phyloP scores from a whole-genome alignment of 2,888 invertebrate genomes.

The Sussaba pulchella region DNA sequence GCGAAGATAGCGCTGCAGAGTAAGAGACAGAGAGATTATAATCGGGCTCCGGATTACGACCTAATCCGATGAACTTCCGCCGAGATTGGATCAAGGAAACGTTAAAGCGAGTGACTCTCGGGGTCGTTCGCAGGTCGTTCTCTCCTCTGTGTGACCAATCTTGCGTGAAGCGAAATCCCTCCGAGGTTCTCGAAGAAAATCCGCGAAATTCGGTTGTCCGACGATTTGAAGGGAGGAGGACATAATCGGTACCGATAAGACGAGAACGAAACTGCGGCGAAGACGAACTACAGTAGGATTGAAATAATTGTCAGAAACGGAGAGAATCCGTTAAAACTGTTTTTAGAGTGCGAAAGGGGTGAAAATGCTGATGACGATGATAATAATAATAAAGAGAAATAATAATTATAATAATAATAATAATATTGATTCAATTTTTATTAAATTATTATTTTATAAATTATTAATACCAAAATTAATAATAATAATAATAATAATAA shows the following conservation, averaged over 20 bases:
- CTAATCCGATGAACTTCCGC: conserved; percentile 68
- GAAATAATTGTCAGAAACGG: conserved; percentile 16
- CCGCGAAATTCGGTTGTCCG: conserved; percentile 61
- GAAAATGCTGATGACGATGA: neutral
- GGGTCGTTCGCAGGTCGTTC: conserved; percentile 47
- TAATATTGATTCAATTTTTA: too few species aligned
- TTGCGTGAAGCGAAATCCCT: conserved; percentile 64
- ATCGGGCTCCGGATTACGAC: conserved; percentile 68
- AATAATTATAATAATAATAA: too few species aligned
- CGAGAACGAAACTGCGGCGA: conserved; percentile 16
- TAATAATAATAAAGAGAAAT: too few species aligned
- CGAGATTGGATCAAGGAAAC: conserved; percentile 70
- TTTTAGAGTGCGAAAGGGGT: neutral
- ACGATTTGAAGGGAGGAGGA: conserved; percentile 40
- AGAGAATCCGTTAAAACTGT: neutral
- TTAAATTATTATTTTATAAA: too few species aligned
- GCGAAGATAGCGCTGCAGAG: conserved; percentile 36
- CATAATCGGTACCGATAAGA: conserved; percentile 16
- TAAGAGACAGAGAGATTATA: conserved; percentile 65
- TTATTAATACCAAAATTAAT: too few species aligned
- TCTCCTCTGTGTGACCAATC: conserved; percentile 61
- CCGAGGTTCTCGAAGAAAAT: conserved; percentile 55
- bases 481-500: neutral
- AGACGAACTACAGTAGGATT: neutral
- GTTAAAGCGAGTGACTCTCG: conserved; percentile 65